Evolutionary conservation across 2,113 vertebrate species (phyloP).

Genomic region (Hypomesus transpacificus): DNA sequence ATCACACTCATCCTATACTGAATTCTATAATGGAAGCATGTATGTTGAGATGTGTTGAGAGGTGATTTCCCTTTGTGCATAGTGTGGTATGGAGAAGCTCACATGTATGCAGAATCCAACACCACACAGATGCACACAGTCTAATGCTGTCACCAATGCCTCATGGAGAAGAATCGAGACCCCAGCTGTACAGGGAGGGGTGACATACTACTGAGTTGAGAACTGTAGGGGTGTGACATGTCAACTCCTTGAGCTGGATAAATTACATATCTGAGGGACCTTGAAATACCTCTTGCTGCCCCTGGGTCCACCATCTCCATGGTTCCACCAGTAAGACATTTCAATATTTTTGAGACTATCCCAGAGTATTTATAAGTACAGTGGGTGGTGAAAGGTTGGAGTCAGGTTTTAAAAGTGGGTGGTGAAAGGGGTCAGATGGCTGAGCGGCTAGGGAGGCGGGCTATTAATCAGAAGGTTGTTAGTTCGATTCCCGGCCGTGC

Average conservation of each 20-base stretch:
- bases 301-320: neutral
- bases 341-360: no score
- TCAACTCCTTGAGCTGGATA: slow-evolving; percentile 22
- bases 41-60: neutral
- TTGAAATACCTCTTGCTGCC: neutral
- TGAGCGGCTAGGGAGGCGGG: no score
- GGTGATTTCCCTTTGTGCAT: neutral
- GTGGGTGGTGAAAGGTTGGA: no score
- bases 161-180: slow-evolving; percentile 10
- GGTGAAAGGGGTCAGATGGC: no score
- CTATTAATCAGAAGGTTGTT: no score
- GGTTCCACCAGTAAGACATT: neutral
- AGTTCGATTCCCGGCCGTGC: no score
- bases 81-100: slow-evolving; percentile 1
- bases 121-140: slow-evolving; percentile 10
- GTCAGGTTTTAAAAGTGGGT: no score
- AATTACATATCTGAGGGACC: slow-evolving; percentile 26
- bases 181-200: slow-evolving; percentile 15
- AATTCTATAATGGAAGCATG: no score
- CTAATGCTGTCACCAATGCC: neutral
- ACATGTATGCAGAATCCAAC: slow-evolving; percentile 24
- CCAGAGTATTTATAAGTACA: no score
- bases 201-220: slow-evolving; percentile 7
- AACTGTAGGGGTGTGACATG: slow-evolving; percentile 12
- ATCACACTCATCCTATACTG: no score